These are phyloP conservation scores for Philhelius pedissequus DNA, from an alignment of 2,888 invertebrate species.

Conservation along the genomic window DNA sequence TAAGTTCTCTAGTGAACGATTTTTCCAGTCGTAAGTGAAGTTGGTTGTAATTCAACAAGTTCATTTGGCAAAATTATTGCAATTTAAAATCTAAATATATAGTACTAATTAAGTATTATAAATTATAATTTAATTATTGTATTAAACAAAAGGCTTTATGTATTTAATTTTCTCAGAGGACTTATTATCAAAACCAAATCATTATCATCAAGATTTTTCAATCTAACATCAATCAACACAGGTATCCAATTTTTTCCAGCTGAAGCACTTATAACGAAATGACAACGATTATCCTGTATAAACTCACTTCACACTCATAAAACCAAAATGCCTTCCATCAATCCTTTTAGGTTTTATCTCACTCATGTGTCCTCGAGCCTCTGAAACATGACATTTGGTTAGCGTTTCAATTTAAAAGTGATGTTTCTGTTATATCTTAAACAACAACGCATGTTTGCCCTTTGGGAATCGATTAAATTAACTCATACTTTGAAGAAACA, in stretches of 20 bases:
- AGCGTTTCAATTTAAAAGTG: not conserved
- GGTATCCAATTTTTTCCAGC: not conserved
- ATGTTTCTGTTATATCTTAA: not conserved
- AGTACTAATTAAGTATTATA: too few relatives aligned
- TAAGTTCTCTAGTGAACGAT: too few relatives aligned
- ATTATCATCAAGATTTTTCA: not conserved
- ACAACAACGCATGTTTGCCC: not conserved
- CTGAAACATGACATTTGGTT: not conserved
- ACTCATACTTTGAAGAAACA: not conserved
- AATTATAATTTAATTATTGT: too few relatives aligned
- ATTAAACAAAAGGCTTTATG: too few relatives aligned
- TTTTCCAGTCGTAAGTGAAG: too few relatives aligned
- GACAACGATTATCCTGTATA: not conserved
- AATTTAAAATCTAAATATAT: too few relatives aligned
- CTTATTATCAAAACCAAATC: too few relatives aligned
- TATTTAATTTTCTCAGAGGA: too few relatives aligned
- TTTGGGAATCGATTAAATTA: slow-evolving; percentile 9
- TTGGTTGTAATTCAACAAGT: too few relatives aligned
- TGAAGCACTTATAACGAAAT: not conserved
- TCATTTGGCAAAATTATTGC: too few relatives aligned
- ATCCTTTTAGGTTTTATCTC: not conserved
- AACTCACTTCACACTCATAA: not conserved
- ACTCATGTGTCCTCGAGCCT: not conserved
- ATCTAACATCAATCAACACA: not conserved
- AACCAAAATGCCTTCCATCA: not conserved